Conservation (phyloP, 2,797 vertebrate genomes). For the Acestrorhynchus altus region DNA sequence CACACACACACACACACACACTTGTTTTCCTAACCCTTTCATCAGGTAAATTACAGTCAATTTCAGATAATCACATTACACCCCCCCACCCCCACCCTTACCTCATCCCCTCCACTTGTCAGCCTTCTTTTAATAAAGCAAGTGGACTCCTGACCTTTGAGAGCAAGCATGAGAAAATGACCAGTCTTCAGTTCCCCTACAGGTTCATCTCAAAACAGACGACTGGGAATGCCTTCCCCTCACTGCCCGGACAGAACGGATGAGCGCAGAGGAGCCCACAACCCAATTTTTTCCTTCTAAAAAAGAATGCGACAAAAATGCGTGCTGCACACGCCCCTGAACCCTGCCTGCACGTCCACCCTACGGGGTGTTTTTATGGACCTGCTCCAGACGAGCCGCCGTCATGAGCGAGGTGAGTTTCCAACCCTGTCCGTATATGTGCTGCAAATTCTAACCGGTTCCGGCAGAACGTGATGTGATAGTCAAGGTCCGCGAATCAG, state of each 20-base stretch:
- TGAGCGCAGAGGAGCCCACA: neutral
- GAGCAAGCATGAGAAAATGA: neutral
- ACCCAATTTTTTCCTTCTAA: neutral
- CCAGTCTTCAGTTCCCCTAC: neutral
- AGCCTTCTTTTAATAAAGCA: conserved; percentile 42
- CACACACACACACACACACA: conserved; percentile 33
- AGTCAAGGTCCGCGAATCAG: neutral
- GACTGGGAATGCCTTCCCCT: neutral
- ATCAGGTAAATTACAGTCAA: conserved; percentile 56
- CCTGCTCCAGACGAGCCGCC: conserved; percentile 5
- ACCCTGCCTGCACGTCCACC: conserved; percentile 25
- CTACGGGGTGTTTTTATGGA: conserved; percentile 37
- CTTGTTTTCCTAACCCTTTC: conserved; percentile 54
- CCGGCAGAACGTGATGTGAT: neutral
- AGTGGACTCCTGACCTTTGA: conserved; percentile 19
- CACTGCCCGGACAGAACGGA: neutral
- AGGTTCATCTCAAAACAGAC: neutral
- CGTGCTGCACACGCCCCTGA: conserved; percentile 4
- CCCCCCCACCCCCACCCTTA: neutral
- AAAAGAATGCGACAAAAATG: neutral
- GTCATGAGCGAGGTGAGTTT: neutral
- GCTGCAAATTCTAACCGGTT: neutral
- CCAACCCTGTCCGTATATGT: neutral
- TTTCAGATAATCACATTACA: conserved; percentile 54
- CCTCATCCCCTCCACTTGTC: neutral